These are phyloP conservation scores for Acrossocheilus fasciatus DNA, from an alignment of 2,797 vertebrate species.

Conservation along the genomic window DNA sequence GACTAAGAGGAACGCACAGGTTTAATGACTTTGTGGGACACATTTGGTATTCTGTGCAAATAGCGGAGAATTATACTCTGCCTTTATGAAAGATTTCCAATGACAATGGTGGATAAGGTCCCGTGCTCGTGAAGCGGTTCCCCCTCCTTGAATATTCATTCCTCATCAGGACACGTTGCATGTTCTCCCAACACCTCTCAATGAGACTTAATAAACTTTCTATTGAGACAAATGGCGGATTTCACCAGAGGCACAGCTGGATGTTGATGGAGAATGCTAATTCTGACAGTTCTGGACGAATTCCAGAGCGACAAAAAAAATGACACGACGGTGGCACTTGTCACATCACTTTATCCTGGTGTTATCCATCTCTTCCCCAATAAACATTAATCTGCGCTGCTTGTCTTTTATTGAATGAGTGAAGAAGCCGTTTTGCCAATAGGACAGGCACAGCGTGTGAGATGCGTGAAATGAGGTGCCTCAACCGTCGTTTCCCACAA, in stretches of 20 bases:
- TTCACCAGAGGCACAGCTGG: conserved; percentile 56
- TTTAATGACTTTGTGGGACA: conserved; percentile 27
- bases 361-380: conserved; percentile 59
- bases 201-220: conserved; percentile 56
- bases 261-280: conserved; percentile 48
- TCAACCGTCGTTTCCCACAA: conserved; percentile 74
- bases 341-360: conserved; percentile 53
- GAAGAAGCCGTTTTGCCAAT: conserved; percentile 54
- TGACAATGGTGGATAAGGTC: conserved; percentile 35
- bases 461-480: conserved; percentile 71
- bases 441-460: conserved; percentile 59
- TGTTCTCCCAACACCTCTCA: conserved; percentile 27
- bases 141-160: conserved; percentile 31
- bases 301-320: conserved; percentile 43
- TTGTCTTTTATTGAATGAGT: conserved; percentile 65
- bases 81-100: conserved; percentile 44
- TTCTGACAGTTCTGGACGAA: conserved; percentile 55
- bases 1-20: conserved; percentile 29
- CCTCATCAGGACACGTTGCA: conserved; percentile 27
- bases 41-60: conserved; percentile 10
- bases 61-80: conserved; percentile 34
- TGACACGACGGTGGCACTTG: conserved; percentile 49
- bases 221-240: conserved; percentile 60
- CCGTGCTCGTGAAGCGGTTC: background rate
- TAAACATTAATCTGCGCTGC: conserved; percentile 65